Conservation (phyloP, 2,888 invertebrate genomes). For the Napeogenes sylphis region DNA sequence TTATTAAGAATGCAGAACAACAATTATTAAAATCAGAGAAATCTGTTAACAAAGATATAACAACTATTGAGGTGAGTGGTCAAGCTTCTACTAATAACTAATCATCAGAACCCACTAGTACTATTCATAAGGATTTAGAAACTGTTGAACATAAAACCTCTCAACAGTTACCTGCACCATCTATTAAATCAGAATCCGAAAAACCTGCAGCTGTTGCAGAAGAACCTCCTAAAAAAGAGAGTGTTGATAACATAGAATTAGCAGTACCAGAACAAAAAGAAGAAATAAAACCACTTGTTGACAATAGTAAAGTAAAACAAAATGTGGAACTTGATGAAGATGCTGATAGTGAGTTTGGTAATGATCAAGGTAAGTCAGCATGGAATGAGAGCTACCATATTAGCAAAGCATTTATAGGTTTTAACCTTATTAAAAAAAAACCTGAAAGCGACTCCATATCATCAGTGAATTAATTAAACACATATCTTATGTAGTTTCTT, state of each 20-base stretch:
- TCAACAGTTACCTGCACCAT: conserved; percentile 9
- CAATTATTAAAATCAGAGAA: conserved; percentile 5
- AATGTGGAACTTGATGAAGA: conserved; percentile 28
- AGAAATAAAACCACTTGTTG: conserved; percentile 32
- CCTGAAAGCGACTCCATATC: no score
- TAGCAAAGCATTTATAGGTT: no score
- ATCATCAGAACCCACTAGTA: not conserved
- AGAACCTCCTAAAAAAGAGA: conserved; percentile 27
- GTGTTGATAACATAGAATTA: conserved; percentile 28
- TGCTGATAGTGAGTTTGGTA: conserved; percentile 30
- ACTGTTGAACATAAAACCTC: conserved; percentile 12
- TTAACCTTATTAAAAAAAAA: no score
- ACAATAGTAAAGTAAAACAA: conserved; percentile 35
- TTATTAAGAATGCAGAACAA: conserved; percentile 5
- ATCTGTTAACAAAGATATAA: conserved; percentile 1
- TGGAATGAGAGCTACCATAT: no score
- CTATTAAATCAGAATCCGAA: conserved; percentile 19
- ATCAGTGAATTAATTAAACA: no score
- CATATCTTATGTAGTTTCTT: no score
- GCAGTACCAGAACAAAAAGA: conserved; percentile 30
- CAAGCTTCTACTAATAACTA: not conserved
- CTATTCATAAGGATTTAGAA: not conserved
- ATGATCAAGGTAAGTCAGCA: conserved; percentile 24
- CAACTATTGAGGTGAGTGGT: conserved; percentile 9
- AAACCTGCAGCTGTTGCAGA: conserved; percentile 24